Conservation (phyloP, 2,797 vertebrate species). For the Kryptolebias ocellatus region DNA sequence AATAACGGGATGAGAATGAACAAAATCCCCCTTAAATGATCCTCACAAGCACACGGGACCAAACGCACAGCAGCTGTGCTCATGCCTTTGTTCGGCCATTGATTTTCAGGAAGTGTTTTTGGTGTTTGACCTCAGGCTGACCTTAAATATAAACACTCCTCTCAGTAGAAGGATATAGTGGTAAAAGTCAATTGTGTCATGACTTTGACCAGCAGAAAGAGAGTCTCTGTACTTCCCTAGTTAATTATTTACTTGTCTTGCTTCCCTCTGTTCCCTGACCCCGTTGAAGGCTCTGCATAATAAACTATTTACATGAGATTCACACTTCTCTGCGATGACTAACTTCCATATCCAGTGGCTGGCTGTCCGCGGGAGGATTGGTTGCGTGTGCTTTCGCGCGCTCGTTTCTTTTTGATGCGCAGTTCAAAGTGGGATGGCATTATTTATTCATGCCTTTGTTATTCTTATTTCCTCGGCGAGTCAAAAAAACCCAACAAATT, state of each 20-base stretch:
- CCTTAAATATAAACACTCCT: conserved; percentile 34
- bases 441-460: conserved; percentile 84
- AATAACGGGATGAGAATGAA: background rate
- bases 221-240: background rate
- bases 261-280: conserved; percentile 49
- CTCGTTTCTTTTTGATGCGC: conserved; percentile 77
- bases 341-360: conserved; percentile 49
- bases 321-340: conserved; percentile 48
- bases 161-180: conserved; percentile 23
- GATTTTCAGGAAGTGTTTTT: conserved; percentile 30
- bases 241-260: conserved; percentile 52
- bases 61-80: conserved; percentile 15
- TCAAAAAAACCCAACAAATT: conserved; percentile 46
- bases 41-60: conserved; percentile 1
- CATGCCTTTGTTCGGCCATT: background rate
- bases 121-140: conserved; percentile 48
- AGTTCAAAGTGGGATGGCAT: conserved; percentile 80
- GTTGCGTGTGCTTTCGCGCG: conserved; percentile 33
- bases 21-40: conserved; percentile 9
- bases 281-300: conserved; percentile 38
- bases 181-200: conserved; percentile 43
- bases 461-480: conserved; percentile 78
- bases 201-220: conserved; percentile 46
- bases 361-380: conserved; percentile 29
- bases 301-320: conserved; percentile 62